These are phyloP conservation scores for Ceyx melanurus DNA, from an alignment of 2,113 vertebrate genomes.

Conservation along the genomic window DNA sequence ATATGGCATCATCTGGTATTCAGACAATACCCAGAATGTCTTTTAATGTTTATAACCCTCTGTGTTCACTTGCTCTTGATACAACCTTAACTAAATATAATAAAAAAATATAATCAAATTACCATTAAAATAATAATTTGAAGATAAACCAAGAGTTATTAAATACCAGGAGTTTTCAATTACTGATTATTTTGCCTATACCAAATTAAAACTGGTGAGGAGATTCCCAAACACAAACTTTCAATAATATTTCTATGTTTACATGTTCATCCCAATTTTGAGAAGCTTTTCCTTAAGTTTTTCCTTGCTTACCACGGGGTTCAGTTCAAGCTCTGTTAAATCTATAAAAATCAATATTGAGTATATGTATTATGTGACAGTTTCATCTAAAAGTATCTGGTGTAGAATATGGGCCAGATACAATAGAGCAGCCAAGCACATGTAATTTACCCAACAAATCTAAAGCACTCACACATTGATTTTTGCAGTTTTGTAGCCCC, in stretches of 20 bases:
- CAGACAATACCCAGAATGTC: background rate
- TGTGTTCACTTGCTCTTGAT: background rate
- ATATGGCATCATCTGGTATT: background rate
- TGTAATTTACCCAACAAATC: conserved; percentile 90
- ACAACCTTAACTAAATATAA: background rate
- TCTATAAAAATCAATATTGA: conserved; percentile 90
- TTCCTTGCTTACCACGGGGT: conserved; percentile 49
- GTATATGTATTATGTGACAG: conserved; percentile 84
- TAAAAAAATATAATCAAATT: no score
- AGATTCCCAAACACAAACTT: background rate
- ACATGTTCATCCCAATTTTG: background rate
- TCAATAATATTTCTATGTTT: conserved; percentile 25
- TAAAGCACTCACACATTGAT: conserved; percentile 90
- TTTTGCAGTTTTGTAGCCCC: conserved; percentile 87
- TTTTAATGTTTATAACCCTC: background rate
- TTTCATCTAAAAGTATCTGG: conserved; percentile 84
- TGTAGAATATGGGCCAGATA: conserved; percentile 87
- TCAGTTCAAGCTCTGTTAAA: conserved; percentile 83
- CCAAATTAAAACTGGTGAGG: background rate
- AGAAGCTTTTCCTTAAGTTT: conserved; percentile 66
- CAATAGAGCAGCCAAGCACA: conserved; percentile 87
- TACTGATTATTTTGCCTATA: background rate
- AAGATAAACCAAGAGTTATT: background rate
- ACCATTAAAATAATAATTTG: background rate
- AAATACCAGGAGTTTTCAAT: background rate